Percentiles rank a stretch among this genome's conserved stretches.
Evolutionary conservation across 2,113 vertebrate genomes (phyloP).

Genomic region (Callipepla californica): DNA sequence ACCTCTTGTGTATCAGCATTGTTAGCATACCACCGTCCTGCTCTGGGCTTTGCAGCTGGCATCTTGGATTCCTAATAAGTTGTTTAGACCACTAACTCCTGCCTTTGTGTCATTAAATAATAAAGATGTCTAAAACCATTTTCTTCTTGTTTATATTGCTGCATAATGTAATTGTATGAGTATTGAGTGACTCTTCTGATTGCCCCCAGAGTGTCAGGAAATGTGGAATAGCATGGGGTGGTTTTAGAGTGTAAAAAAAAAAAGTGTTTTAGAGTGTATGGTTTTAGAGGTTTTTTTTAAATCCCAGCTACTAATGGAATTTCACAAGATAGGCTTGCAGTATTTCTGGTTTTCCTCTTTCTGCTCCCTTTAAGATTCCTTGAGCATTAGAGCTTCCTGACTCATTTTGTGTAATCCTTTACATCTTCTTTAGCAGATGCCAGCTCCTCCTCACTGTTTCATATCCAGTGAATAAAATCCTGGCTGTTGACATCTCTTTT

Average conservation of each 20-base stretch:
- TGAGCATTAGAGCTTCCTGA: background rate
- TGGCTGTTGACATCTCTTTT: conserved; percentile 16
- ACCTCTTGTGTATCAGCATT: background rate
- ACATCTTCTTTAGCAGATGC: conserved; percentile 8
- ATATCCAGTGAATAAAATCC: background rate
- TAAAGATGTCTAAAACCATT: conserved; percentile 63
- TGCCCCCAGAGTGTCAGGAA: background rate
- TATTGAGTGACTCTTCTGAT: background rate
- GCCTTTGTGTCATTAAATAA: conserved; percentile 60
- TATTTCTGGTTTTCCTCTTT: background rate
- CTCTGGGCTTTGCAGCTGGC: conserved; percentile 20
- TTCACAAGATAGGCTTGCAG: background rate
- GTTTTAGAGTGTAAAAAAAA: background rate
- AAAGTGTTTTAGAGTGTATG: fast-evolving
- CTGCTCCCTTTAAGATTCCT: background rate
- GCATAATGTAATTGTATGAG: conserved; percentile 7
- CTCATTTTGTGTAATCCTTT: background rate
- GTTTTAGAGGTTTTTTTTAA: background rate
- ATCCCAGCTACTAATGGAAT: background rate
- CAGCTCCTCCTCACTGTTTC: background rate
- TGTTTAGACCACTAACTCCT: conserved; percentile 18
- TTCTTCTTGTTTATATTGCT: conserved; percentile 69
- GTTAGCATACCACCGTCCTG: background rate
- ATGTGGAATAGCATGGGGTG: fast-evolving
- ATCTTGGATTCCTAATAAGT: conserved; percentile 9